phyloP scores from a whole-genome alignment of 2,797 vertebrate genomes.

The Lithobates sylvaticus region DNA sequence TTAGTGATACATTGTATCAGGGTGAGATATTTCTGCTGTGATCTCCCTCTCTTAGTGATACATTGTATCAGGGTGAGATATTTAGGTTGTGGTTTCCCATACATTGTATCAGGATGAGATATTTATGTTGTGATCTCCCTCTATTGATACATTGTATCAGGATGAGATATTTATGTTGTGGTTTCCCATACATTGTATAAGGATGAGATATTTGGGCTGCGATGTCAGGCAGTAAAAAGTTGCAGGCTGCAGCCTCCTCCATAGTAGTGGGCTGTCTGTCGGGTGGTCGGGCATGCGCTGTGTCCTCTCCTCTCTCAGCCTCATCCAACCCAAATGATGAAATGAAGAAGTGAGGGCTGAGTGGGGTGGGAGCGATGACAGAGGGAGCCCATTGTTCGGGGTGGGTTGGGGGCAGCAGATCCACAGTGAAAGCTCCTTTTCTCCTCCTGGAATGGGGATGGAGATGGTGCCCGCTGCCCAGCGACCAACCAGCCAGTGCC shows the following conservation, averaged over 20 bases:
- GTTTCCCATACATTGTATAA: too few species aligned
- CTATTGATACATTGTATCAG: too few species aligned
- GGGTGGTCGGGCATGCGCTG: constrained; percentile 40
- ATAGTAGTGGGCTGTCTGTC: constrained; percentile 4
- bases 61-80: too few species aligned
- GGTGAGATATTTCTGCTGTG: too few species aligned
- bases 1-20: too few species aligned
- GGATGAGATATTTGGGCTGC: too few species aligned
- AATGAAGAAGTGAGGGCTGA: constrained; percentile 35
- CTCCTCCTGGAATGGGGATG: constrained; percentile 1
- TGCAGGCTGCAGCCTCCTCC: neutral
- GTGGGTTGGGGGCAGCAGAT: constrained; percentile 26
- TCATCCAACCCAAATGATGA: constrained; percentile 46
- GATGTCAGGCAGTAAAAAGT: too few species aligned
- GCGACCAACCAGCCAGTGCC: neutral
- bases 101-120: too few species aligned
- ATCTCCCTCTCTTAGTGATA: too few species aligned
- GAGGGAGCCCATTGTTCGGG: constrained; percentile 26
- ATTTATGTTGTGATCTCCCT: too few species aligned
- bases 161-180: too few species aligned
- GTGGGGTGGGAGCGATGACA: constrained; percentile 33
- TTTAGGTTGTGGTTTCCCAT: too few species aligned
- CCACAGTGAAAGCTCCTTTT: neutral
- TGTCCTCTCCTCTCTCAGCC: neutral
- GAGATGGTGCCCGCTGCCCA: neutral